Evolutionary conservation across 2,797 vertebrate genomes (phyloP), one percentile per base, ranked within the genome.

Genomic region (Tarsius wallacei): DNA sequence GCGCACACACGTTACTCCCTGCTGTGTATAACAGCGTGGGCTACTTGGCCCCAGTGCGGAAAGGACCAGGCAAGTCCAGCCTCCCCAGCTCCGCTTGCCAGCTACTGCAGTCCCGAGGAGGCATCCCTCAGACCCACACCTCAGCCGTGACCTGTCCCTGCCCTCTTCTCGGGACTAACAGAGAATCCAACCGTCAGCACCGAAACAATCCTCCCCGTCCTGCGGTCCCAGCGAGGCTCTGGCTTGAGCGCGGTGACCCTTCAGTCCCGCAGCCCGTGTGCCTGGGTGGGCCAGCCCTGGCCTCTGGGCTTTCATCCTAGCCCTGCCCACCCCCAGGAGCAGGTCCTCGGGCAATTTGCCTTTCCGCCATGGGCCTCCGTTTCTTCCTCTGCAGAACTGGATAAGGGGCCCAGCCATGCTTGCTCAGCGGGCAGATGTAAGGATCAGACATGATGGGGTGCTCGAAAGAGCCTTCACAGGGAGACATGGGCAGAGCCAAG

Each of bases 401-500:
- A 6, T 14, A n/a, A 53, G 53, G 53, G 63, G 10, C 51, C 31
- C n/a, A 1, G 9, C 22, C 0, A 0, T 53, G 33, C n/a, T 47
- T 24, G 28, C 42, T n/a, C 17, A 2, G 0, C 2, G 70, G 36
- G 31, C n/a, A 24, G 2, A 24, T 12, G 0, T 7, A 53, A 55
- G 36, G 63, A 15, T 49, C 57, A 19, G 51, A 33, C 1, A 59
- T 47, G 57, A 26, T 5, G 59, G 16, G 0, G 15, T 64, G 26
- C 22, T 61, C 80, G 19, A 59, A 70, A 49, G 17, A 0, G 4
- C 19, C 28, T 16, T 21, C 6, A 0, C 0, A 0, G 63, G 24
- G 17, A 63, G 8, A 9, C 2, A 2, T 0, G 24, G 24, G 3
- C 51, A 22, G 47, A 2, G 55, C 24, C 1, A 42, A 78, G 73